phyloP scores from a whole-genome alignment of 1,140 invertebrate genomes.

The Copidosoma floridanum region DNA sequence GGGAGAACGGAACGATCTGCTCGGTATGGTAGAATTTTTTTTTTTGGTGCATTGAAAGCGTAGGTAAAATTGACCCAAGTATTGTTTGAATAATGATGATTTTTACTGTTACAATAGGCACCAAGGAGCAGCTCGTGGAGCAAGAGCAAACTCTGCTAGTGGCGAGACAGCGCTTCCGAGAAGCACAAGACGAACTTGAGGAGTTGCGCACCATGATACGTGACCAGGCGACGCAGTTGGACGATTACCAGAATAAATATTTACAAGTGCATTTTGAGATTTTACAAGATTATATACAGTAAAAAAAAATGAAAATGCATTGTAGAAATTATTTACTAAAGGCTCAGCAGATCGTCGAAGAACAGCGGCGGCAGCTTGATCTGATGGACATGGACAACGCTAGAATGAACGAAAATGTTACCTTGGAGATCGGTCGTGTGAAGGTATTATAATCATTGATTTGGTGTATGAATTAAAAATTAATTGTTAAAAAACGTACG shows the following conservation, averaged over 20 bases:
- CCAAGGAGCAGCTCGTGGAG: constrained; percentile 64
- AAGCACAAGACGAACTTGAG: constrained; percentile 66
- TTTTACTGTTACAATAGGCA: constrained; percentile 41
- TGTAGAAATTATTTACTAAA: constrained; percentile 37
- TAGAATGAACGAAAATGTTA: constrained; percentile 73
- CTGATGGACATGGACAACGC: constrained; percentile 75
- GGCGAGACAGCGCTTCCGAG: constrained; percentile 64
- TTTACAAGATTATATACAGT: too few relatives aligned
- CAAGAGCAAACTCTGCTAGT: constrained; percentile 64
- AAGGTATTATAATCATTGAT: constrained; percentile 64
- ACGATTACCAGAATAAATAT: constrained; percentile 73
- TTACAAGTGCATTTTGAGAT: constrained; percentile 34
- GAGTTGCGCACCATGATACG: constrained; percentile 67
- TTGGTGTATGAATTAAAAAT: too few relatives aligned
- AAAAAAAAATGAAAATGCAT: constrained; percentile 16
- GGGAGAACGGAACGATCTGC: constrained; percentile 42
- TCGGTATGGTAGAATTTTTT: constrained; percentile 31
- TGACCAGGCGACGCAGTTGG: constrained; percentile 68
- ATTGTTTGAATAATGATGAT: too few relatives aligned
- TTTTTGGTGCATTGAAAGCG: too few relatives aligned
- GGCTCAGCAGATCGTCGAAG: constrained; percentile 73
- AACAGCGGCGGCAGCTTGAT: constrained; percentile 69
- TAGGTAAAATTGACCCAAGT: too few relatives aligned
- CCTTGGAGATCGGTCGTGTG: constrained; percentile 70
- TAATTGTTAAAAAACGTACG: too few relatives aligned